A percentile compares a stretch with the other conserved stretches of the same genome.
Evolutionary conservation across 2,888 invertebrate genomes (phyloP).

Genomic region (Parelbella ahira): DNA sequence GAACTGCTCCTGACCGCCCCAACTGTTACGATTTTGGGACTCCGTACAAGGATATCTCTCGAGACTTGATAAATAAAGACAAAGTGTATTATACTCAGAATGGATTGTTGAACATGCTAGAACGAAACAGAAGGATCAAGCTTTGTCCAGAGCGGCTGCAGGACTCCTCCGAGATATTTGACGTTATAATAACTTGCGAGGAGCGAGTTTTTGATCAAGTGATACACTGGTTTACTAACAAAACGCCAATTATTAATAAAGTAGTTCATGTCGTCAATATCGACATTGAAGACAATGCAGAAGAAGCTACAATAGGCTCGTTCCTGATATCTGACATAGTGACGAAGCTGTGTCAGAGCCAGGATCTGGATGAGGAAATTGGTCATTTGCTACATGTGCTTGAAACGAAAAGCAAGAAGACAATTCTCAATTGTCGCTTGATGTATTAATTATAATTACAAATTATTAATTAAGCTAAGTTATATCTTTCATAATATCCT

Average conservation of each 20-base stretch:
- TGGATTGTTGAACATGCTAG: conserved; percentile 1
- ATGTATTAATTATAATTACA: too few species aligned
- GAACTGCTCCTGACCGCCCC: too few species aligned
- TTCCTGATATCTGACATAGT: conserved; percentile 1
- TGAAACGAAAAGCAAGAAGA: too few species aligned
- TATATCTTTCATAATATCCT: too few species aligned
- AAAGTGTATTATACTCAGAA: conserved; percentile 5
- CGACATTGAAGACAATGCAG: background rate
- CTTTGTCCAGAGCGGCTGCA: conserved; percentile 3
- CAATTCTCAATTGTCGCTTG: too few species aligned
- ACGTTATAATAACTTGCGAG: conserved; percentile 10
- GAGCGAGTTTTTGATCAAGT: background rate
- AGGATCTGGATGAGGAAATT: background rate
- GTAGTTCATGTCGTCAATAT: background rate
- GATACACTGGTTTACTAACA: background rate
- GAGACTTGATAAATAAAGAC: background rate
- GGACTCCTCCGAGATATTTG: background rate
- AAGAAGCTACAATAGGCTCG: conserved; percentile 3
- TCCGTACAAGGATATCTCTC: background rate
- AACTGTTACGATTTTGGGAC: conserved; percentile 11
- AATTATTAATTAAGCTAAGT: too few species aligned
- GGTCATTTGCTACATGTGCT: background rate
- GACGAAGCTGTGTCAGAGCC: background rate
- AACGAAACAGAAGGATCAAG: conserved; percentile 3
- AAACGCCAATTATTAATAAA: background rate